phyloP scores from a whole-genome alignment of 2,888 invertebrate species.

The Neuroscelio doddi region DNA sequence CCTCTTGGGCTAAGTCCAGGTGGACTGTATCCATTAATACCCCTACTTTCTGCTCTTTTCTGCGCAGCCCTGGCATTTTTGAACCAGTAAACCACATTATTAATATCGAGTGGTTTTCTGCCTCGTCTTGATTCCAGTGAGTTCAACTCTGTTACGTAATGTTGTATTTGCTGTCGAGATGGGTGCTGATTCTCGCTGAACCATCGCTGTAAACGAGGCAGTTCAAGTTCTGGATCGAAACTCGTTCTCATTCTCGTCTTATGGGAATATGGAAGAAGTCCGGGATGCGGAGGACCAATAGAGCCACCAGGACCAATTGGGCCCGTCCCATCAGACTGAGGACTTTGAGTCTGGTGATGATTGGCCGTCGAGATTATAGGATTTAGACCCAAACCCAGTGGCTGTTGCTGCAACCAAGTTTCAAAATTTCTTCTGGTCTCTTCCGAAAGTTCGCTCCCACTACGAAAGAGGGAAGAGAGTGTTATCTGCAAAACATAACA shows the following conservation, averaged over 20 bases:
- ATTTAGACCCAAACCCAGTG: constrained; percentile 63
- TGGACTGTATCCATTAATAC: constrained; percentile 71
- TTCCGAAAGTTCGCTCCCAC: constrained; percentile 85
- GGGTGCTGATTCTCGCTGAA: constrained; percentile 98
- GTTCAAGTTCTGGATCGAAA: constrained; percentile 96
- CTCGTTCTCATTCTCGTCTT: constrained; percentile 97
- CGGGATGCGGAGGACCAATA: constrained; percentile 78
- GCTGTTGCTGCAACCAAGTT: constrained; percentile 79
- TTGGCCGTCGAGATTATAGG: constrained; percentile 62
- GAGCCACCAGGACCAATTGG: constrained; percentile 69
- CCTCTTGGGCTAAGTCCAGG: constrained; percentile 70
- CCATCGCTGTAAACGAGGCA: constrained; percentile 97
- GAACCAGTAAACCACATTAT: constrained; percentile 98
- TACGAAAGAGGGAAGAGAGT: constrained; percentile 87
- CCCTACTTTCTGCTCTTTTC: constrained; percentile 85
- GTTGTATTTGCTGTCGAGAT: constrained; percentile 95
- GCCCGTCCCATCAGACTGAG: constrained; percentile 71
- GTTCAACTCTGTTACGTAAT: constrained; percentile 95
- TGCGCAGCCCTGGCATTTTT: constrained; percentile 97
- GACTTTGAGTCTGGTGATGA: constrained; percentile 65
- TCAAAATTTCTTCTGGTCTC: constrained; percentile 92
- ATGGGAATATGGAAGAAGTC: constrained; percentile 77
- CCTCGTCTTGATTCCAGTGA: constrained; percentile 92
- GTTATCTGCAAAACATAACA: constrained; percentile 79
- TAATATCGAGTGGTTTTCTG: constrained; percentile 93